phyloP scores from a whole-genome alignment of 1,140 invertebrate genomes.

The Leptoteleia sp. region DNA sequence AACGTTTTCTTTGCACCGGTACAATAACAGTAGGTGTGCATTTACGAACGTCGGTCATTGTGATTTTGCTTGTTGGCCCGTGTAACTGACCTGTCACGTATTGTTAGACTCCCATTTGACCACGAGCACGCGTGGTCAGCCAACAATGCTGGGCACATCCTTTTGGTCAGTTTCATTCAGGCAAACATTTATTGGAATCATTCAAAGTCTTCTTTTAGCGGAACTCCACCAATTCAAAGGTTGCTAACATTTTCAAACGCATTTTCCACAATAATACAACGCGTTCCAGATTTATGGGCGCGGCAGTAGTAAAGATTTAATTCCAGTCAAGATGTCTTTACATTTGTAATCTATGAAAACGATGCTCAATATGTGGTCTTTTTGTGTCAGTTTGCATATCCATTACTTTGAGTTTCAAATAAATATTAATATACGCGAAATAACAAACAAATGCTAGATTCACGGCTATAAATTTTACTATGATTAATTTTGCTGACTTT shows the following conservation, averaged over 20 bases:
- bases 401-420: no score
- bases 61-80: conserved; percentile 71
- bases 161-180: conserved; percentile 72
- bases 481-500: no score
- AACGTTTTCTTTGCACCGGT: conserved; percentile 59
- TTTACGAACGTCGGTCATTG: conserved; percentile 72
- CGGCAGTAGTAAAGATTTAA: conserved; percentile 28
- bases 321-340: conserved; percentile 52
- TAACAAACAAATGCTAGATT: no score
- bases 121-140: conserved; percentile 58
- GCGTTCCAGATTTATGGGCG: conserved; percentile 27
- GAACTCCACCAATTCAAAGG: conserved; percentile 32
- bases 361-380: conserved; percentile 22
- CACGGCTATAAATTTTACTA: no score
- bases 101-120: conserved; percentile 61
- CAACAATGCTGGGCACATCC: conserved; percentile 70
- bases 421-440: no score
- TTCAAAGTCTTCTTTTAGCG: conserved; percentile 48
- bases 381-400: no score
- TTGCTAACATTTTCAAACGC: conserved; percentile 41
- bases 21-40: conserved; percentile 67
- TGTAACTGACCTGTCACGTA: conserved; percentile 74
- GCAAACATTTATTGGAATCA: conserved; percentile 67
- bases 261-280: conserved; percentile 31
- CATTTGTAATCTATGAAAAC: conserved; percentile 29